Percentiles rank a stretch among this genome's conserved stretches.
These are phyloP conservation scores for Fulmarus glacialis DNA, from an alignment of 2,113 vertebrate species.

Conservation along the genomic window DNA sequence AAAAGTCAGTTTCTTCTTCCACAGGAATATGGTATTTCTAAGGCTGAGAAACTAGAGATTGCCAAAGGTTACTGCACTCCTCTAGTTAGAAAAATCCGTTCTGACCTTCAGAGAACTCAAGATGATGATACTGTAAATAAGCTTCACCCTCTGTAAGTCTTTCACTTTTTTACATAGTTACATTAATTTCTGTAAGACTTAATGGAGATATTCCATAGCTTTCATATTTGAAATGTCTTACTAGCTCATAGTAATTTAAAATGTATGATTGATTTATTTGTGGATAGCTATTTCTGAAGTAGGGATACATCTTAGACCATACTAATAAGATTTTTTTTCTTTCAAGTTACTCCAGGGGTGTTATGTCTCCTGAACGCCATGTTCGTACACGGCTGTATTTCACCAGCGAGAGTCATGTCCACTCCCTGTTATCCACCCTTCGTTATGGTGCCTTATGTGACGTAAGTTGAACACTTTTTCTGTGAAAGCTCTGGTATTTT, in stretches of 20 bases:
- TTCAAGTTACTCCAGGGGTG: constrained; percentile 88
- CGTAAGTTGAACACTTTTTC: constrained; percentile 71
- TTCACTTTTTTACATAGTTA: background rate
- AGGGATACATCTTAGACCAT: background rate
- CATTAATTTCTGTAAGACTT: background rate
- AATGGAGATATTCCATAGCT: background rate
- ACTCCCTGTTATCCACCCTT: constrained; percentile 87
- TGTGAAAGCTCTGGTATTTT: background rate
- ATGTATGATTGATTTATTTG: background rate
- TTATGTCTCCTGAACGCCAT: constrained; percentile 90
- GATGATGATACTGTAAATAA: constrained; percentile 94
- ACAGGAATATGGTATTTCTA: constrained; percentile 90
- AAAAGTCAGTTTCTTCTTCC: constrained; percentile 11
- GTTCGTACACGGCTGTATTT: constrained; percentile 90
- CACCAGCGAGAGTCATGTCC: constrained; percentile 91
- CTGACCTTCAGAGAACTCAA: constrained; percentile 90
- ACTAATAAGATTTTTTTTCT: background rate
- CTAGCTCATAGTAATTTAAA: background rate
- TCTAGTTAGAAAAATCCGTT: constrained; percentile 88
- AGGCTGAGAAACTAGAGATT: constrained; percentile 89
- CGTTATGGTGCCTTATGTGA: constrained; percentile 89
- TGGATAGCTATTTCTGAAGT: background rate
- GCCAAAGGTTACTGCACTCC: constrained; percentile 92
- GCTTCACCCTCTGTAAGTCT: constrained; percentile 88
- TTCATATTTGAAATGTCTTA: background rate